A percentile compares a stretch with the other conserved stretches of the same genome.
Evolutionary conservation across 2,888 invertebrate genomes (phyloP).

Genomic region (Lasioglossum morio): DNA sequence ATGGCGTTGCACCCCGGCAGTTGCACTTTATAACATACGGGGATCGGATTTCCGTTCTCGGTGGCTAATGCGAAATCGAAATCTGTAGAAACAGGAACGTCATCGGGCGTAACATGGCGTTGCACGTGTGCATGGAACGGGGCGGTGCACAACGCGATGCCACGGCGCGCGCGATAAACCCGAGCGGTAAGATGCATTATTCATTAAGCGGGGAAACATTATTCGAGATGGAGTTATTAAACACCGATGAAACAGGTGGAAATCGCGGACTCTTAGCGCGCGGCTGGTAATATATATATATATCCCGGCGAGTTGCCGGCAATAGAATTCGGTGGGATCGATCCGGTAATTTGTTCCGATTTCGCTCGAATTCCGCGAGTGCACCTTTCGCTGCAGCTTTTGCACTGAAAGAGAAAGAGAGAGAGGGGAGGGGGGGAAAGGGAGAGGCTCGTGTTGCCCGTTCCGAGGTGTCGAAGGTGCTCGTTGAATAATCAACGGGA

Average conservation of each 20-base stretch:
- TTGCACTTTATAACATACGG: constrained; percentile 5
- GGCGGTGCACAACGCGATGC: neutral
- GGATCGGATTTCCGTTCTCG: constrained; percentile 7
- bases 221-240: constrained; percentile 1
- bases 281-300: neutral
- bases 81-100: constrained; percentile 7
- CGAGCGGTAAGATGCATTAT: neutral
- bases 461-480: constrained; percentile 29
- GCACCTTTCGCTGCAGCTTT: constrained; percentile 1
- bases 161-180: neutral
- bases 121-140: neutral
- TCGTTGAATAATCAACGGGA: constrained; percentile 42
- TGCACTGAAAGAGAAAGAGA: neutral
- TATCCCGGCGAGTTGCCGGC: neutral
- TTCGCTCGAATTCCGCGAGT: constrained; percentile 1
- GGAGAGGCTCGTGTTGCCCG: neutral
- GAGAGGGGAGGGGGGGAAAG: neutral
- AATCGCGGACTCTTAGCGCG: neutral
- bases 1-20: neutral
- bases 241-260: constrained; percentile 4
- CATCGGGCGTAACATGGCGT: neutral
- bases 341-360: constrained; percentile 15
- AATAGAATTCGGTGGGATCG: constrained; percentile 6
- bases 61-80: constrained; percentile 2
- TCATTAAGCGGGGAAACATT: constrained; percentile 1